Percentiles rank a stretch among this genome's conserved stretches.
phyloP scores from a whole-genome alignment of 2,888 invertebrate species.

The Hofmannophila pseudospretella region DNA sequence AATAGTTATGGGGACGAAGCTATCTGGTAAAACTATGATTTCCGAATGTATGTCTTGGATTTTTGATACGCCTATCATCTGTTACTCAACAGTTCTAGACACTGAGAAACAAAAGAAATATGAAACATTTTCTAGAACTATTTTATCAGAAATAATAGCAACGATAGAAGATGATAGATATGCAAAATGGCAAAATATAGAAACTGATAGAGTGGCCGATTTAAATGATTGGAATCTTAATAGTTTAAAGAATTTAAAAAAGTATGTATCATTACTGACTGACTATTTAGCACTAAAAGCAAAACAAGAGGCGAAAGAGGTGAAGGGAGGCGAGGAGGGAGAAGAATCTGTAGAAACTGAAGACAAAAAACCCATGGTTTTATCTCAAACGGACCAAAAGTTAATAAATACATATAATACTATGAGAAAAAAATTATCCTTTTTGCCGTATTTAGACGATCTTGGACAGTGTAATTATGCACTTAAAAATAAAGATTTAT shows the following conservation, averaged over 20 bases:
- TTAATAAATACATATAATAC: conserved; percentile 23
- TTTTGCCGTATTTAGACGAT: conserved; percentile 48
- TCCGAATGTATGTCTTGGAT: conserved; percentile 74
- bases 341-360: conserved; percentile 7
- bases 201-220: conserved; percentile 44
- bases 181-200: conserved; percentile 48
- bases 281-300: conserved; percentile 17
- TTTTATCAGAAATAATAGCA: conserved; percentile 58
- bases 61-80: conserved; percentile 66
- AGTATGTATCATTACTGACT: conserved; percentile 36
- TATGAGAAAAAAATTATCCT: conserved; percentile 26
- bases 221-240: conserved; percentile 55
- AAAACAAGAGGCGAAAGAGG: conserved; percentile 11
- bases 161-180: conserved; percentile 55
- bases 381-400: background rate
- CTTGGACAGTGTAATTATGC: conserved; percentile 34
- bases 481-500: conserved; percentile 25
- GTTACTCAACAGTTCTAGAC: conserved; percentile 38
- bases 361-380: background rate
- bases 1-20: conserved; percentile 78
- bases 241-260: conserved; percentile 23
- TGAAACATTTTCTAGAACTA: conserved; percentile 37
- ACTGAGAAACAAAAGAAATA: conserved; percentile 42
- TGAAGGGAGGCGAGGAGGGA: conserved; percentile 6
- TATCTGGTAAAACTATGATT: conserved; percentile 78